Evolutionary conservation across 1,140 invertebrate genomes (phyloP).

Genomic region (Papilio dardanus): DNA sequence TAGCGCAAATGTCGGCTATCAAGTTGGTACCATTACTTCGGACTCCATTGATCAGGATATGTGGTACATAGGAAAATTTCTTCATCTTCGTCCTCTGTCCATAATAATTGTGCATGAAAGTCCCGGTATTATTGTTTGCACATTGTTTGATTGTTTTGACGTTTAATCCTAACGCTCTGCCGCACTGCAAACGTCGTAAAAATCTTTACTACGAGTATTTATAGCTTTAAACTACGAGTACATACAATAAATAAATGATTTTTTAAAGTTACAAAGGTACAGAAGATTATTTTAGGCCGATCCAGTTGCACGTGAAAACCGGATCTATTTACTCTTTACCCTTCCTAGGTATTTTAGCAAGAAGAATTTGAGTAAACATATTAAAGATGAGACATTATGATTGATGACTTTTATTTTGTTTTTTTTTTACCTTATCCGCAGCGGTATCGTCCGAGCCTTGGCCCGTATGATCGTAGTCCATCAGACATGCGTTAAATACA

Average conservation of each 20-base stretch:
- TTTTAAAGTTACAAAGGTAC: too few relatives aligned
- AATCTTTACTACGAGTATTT: too few relatives aligned
- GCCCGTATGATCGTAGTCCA: constrained; percentile 27
- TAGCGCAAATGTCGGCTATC: constrained; percentile 19
- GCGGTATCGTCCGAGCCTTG: constrained; percentile 12
- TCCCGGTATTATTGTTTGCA: constrained; percentile 9
- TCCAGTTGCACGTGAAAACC: background rate
- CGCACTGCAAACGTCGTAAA: constrained; percentile 18
- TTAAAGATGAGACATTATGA: background rate
- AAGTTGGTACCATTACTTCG: constrained; percentile 16
- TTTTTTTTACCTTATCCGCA: background rate
- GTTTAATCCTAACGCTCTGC: background rate
- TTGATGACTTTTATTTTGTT: background rate
- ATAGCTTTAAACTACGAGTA: too few relatives aligned
- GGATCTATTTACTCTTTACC: background rate
- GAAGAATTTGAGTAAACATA: background rate
- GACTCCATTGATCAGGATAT: constrained; percentile 20
- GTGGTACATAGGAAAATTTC: constrained; percentile 27
- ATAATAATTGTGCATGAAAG: constrained; percentile 22
- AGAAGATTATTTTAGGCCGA: too few relatives aligned
- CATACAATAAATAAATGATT: too few relatives aligned
- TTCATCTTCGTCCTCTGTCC: constrained; percentile 13
- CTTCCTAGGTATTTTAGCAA: too few relatives aligned
- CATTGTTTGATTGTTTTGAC: constrained; percentile 24
- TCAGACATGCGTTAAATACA: constrained; percentile 26